A percentile compares a stretch with the other conserved stretches of the same genome.
Evolutionary conservation across 2,113 vertebrate genomes (phyloP).

Genomic region (Actenoides lindsayi): DNA sequence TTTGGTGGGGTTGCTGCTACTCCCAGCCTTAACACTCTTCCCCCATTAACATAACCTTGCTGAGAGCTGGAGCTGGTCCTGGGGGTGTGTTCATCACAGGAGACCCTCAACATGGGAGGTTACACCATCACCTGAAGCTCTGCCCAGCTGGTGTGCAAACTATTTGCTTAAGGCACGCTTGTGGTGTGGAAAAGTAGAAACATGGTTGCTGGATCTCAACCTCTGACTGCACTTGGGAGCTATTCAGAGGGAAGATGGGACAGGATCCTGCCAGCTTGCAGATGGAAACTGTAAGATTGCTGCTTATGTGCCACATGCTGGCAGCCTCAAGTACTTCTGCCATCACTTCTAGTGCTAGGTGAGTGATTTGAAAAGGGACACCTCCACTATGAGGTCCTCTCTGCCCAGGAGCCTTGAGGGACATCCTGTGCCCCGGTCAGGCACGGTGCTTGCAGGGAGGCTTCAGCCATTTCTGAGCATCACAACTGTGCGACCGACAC

Average conservation of each 20-base stretch:
- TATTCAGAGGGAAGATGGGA: background rate
- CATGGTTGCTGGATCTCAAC: background rate
- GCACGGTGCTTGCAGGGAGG: background rate
- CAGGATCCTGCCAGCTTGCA: background rate
- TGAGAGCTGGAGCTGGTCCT: background rate
- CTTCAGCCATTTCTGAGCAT: background rate
- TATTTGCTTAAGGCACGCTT: background rate
- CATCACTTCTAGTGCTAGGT: background rate
- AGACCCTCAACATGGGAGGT: background rate
- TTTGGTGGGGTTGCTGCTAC: background rate
- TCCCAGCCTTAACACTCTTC: background rate
- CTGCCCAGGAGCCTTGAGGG: background rate
- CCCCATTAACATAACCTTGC: background rate
- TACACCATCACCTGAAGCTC: background rate
- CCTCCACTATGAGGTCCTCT: background rate
- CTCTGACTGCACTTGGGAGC: background rate
- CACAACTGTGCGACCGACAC: fast-evolving
- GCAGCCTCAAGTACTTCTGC: background rate
- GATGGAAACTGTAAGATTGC: background rate
- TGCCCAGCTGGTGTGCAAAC: background rate
- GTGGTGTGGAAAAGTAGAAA: background rate
- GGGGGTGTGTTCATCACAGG: background rate
- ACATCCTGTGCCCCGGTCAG: background rate
- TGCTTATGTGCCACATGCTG: background rate
- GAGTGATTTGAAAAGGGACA: background rate